Evolutionary conservation across 2,797 vertebrate species (phyloP), one percentile per base, ranked within the genome.

Genomic region (Serranus cabrilla): DNA sequence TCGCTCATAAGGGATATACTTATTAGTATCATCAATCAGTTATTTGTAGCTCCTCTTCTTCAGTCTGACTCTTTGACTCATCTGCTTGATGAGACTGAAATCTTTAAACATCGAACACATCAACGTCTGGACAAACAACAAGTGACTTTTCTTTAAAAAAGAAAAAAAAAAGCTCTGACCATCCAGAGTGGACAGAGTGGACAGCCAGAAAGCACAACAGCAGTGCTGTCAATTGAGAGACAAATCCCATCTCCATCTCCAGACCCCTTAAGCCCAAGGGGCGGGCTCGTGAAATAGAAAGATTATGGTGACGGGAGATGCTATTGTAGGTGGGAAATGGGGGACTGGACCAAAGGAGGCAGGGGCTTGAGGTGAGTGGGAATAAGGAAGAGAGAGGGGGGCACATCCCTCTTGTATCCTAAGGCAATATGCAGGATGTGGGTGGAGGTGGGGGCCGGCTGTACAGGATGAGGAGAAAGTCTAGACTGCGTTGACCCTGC

Each of bases 401-500:
- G 43, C 16, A 54, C 76, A 71, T 78, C 71, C 64, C 76, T 76
- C 71, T 79, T 84, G 74, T 86, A 78, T 79, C 88, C 87, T 80
- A 83, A 88, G 90, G 91, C 89, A 87, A 92, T 90, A 91, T 91
- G 80, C 89, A 85, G 87, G 77, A 68, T 61, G 83, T 94, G 91
- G 94, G 76, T 76, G 66, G 73, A 76, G 79, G 89, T 91, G 90
- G 80, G 91, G 84, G 85, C 90, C 81, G 43, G 91, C 27, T 50
- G 70, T 91, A 64, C 83, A 91, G 90, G 80, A 94, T 81, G 90
- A 91, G 87, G 89, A 86, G 88, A 92, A 89, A 95, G 94, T 95
- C 95, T 95, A 94, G 96, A 96, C 95, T 88, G 80, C 91, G 84
- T 87, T 96, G 97, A 98, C 96, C 92, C 95, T 96, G 96, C 93